Base-by-base conservation (phyloP, 2,888 invertebrate species). In the Drosophila tanythrix region DNA sequence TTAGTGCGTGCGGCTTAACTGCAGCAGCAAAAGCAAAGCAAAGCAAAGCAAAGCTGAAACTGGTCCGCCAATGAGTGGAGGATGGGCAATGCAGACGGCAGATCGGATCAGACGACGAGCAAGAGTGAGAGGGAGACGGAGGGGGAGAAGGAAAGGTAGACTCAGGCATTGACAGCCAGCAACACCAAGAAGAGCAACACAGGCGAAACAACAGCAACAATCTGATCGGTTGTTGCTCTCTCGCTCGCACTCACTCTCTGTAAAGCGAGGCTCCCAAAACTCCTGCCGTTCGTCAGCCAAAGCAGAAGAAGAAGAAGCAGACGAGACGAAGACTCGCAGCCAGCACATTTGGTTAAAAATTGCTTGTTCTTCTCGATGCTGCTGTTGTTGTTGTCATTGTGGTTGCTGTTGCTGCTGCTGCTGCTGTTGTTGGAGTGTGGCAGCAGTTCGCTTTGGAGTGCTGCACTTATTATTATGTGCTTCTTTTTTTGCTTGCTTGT, bases 1-100 rank as follows among this genome's bases (percentile, higher is more conserved):
- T 83, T 87, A 89, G 90, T 85, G 90, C 90, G 89, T 85, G 85
- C 84, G 77, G 74, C 83, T 86, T 73, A 88, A 74, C 89, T 90
- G 90, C 85, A 85, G 89, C 89, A 73, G 40, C 55, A 55, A 53
- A 53, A 53, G 53, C 53, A 58, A 25, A 69, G 53, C 53, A 58
- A 25, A 69, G 53, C 53, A 61, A 25, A 69, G 50, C 50, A 50
- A 21, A 27, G 36, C 87, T 74, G 75, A 87, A 78, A 78, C 82
- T 82, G 82, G 78, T 78, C 82, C 48, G 59, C 36, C 55, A 27
- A 40, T 43, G 52, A 50, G 18, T 51, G 67, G 21, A 25, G 13
- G 18, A 50, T 25, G 36, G 43, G 50, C 43, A 50, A 29, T 27
- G 62, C 15, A 72, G 62, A 51, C 31, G 56, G 13, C 5, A 29